These are phyloP conservation scores for Peromyscus attwateri DNA, from an alignment of 2,797 vertebrate species.

Conservation along the genomic window DNA sequence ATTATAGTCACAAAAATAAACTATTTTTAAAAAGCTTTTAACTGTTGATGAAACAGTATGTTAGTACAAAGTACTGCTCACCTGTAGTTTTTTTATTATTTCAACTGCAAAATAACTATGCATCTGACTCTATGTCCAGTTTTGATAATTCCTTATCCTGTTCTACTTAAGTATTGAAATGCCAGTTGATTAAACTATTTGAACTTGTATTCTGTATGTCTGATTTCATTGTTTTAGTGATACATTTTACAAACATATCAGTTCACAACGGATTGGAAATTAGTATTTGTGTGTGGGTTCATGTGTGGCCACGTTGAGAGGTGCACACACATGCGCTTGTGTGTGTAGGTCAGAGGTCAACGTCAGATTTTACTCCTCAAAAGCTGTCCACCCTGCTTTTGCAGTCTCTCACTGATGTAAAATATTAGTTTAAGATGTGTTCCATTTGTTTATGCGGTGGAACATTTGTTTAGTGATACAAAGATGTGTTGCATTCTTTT, in stretches of 20 bases:
- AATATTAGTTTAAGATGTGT: not conserved
- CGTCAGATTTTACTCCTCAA: not conserved
- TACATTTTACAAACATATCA: not conserved
- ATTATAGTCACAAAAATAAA: not conserved
- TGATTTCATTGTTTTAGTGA: slow-evolving; percentile 9
- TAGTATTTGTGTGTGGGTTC: not conserved
- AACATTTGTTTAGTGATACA: not conserved
- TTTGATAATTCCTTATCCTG: slow-evolving; percentile 50
- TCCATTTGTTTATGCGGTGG: not conserved
- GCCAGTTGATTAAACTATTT: not conserved
- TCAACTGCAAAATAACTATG: not conserved
- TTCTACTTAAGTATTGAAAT: not conserved
- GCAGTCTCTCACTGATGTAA: not conserved
- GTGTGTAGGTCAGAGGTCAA: not conserved
- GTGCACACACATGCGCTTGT: not conserved
- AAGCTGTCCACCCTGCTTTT: not conserved
- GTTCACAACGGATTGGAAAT: not conserved
- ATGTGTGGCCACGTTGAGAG: not conserved
- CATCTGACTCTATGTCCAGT: not conserved
- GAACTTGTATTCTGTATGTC: slow-evolving; percentile 39
- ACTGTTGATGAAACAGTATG: not conserved
- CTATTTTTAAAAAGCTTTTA: not conserved
- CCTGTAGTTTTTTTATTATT: slow-evolving; percentile 1
- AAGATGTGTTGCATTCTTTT: not conserved
- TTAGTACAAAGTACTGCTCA: not conserved